Conservation (phyloP, 2,797 vertebrate genomes). For the Schizopygopsis pylzovi region DNA sequence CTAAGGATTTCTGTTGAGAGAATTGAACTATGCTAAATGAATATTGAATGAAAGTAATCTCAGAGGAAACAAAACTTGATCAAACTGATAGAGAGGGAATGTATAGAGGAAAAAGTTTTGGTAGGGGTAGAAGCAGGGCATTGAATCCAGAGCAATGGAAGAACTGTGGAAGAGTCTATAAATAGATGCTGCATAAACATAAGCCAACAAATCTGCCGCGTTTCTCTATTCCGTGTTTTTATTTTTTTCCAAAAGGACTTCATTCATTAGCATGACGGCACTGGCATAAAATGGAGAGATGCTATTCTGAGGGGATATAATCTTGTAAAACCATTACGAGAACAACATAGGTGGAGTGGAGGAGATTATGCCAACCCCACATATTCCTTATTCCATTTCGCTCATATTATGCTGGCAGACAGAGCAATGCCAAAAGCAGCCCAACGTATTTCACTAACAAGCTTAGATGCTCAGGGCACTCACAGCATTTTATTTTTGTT, state of each 20-base stretch:
- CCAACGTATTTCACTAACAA: constrained; percentile 57
- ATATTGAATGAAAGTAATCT: constrained; percentile 3
- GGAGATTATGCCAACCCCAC: constrained; percentile 69
- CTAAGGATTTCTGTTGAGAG: not conserved
- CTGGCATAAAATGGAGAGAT: constrained; percentile 63
- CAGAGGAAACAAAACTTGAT: not conserved
- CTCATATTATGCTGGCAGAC: constrained; percentile 29
- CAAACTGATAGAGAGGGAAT: not conserved
- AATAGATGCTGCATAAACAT: constrained; percentile 72
- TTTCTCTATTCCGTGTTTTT: constrained; percentile 62
- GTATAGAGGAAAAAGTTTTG: not conserved
- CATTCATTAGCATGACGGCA: constrained; percentile 73
- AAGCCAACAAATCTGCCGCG: constrained; percentile 65
- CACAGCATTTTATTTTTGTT: constrained; percentile 10
- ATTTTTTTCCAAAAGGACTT: constrained; percentile 64
- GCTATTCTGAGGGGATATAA: constrained; percentile 77
- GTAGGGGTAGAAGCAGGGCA: constrained; percentile 6
- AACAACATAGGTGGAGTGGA: constrained; percentile 74
- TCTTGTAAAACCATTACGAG: constrained; percentile 80
- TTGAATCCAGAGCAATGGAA: constrained; percentile 62
- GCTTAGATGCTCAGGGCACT: constrained; percentile 53
- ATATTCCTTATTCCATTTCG: constrained; percentile 31
- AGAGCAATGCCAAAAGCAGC: constrained; percentile 44
- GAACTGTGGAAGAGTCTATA: constrained; percentile 63
- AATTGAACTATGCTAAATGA: constrained; percentile 6